Evolutionary conservation across 2,888 invertebrate genomes (phyloP), one percentile per base, ranked within the genome.

Genomic region (Euclidia mi): DNA sequence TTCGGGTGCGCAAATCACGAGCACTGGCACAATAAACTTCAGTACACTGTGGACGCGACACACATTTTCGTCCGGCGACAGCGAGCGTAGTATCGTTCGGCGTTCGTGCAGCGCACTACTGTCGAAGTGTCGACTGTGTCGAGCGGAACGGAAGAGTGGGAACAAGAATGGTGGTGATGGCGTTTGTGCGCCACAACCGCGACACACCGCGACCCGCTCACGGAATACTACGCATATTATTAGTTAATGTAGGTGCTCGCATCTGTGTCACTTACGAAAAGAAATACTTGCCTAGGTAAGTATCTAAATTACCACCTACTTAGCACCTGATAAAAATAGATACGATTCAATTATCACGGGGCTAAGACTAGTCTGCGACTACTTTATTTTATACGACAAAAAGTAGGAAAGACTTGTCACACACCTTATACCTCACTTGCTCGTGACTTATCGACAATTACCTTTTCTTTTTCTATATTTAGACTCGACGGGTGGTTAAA

Each of bases 91-190:
- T 85, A 83, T 75, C 75, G 71, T 79, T 68, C 78, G 79, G n/a
- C n/a, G n/a, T 83, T 84, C 86, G 90, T 85, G 79, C 88, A 80
- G 82, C 87, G 87, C 85, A 84, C 89, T 83, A 91, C 92, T 91
- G 87, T 70, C 85, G 82, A n/a, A n/a, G n/a, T 79, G 78, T 74
- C 79, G 67, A 35, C n/a, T n/a, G n/a, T n/a, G n/a, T n/a, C 37
- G 18, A 51, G 41, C 63, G 60, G 48, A 62, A 59, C 35, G 65
- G 63, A 65, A 60, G 70, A 56, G 66, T 70, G 78, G 79, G 81
- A 71, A 73, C 75, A 78, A 81, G 81, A 80, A 81, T 78, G 81
- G 75, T 79, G 79, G 79, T 78, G 79, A 79, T 77, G 81, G 74
- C 68, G 81, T 76, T 70, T 67, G 72, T 66, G 61, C 63, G 66